phyloP scores from a whole-genome alignment of 2,113 vertebrate genomes.

The Notothenia rossii region DNA sequence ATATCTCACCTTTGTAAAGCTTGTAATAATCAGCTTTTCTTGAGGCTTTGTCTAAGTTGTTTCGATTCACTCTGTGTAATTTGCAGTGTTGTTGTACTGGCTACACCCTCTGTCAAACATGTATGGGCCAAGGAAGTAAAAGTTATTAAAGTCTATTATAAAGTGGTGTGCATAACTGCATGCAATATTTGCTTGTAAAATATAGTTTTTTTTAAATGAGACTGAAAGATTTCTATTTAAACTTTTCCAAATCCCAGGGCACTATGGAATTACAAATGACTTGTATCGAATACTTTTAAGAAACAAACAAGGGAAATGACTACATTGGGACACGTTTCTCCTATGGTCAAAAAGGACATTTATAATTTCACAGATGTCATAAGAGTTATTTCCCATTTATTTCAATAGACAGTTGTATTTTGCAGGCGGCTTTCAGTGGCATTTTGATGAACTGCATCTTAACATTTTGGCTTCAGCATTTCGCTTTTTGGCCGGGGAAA shows the following conservation, averaged over 20 bases:
- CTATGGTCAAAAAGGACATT: neutral
- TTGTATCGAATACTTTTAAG: neutral
- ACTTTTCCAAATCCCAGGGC: neutral
- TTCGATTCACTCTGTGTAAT: neutral
- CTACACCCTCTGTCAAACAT: no score
- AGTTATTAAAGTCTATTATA: neutral
- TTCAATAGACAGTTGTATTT: neutral
- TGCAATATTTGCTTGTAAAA: neutral
- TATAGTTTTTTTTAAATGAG: neutral
- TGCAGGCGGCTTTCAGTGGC: neutral
- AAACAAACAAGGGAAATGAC: neutral
- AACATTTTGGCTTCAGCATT: neutral
- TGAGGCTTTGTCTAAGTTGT: neutral
- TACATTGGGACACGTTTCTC: neutral
- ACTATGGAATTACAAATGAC: neutral
- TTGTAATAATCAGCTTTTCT: neutral
- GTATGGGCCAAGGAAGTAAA: neutral
- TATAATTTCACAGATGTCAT: neutral
- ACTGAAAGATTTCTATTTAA: neutral
- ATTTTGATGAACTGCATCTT: neutral
- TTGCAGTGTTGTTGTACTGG: no score
- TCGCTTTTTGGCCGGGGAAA: neutral
- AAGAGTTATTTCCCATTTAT: neutral
- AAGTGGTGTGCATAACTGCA: no score
- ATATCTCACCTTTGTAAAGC: neutral